Evolutionary conservation across 2,888 invertebrate species (phyloP), one percentile per base, ranked within the genome.

Genomic region (Drosophila leonis): DNA sequence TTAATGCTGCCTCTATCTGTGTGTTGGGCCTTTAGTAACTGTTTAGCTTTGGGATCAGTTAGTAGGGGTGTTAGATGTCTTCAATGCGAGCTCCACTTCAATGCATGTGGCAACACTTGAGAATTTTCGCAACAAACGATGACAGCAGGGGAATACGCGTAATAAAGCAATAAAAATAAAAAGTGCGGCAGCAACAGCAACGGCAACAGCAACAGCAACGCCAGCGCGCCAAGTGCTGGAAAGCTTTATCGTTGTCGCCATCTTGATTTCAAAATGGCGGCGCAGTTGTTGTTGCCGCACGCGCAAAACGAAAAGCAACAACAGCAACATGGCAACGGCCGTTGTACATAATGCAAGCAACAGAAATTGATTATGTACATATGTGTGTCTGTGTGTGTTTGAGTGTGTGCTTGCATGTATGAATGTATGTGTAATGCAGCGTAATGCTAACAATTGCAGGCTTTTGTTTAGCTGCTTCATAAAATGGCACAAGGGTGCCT

Each of bases 231-330:
- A 66, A 78, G 61, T 65, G 51, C 60, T 70, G 63, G 46, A 63
- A 60, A 69, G 67, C 76, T 78, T 83, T 83, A 82, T 83, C 82
- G 73, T 79, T 76, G 85, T 73, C 76, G 82, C 83, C 85, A 84
- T 84, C 83, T 82, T 80, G 80, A 78, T 84, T 75, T 78, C 78
- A 82, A 83, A 83, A 83, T 83, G 83, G 84, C 82, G 84, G 78
- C 78, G 82, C 72, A 65, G 65, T 51, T 69, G 59, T 55, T 65
- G 72, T 75, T 74, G 39, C 67, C 66, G 75, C 69, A 72, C 78
- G 65, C 71, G 42, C 59, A 56, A 59, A 59, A 18, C 55, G 42
- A 42, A 24, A 20, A 20, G 31, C 15, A 70, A 49, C 59, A 67
- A 29, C 59, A 66, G 24, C 42, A 41, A 48, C 59, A 54, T 54